phyloP scores from a whole-genome alignment of 1,140 invertebrate species.

The Drosophila watanabei region DNA sequence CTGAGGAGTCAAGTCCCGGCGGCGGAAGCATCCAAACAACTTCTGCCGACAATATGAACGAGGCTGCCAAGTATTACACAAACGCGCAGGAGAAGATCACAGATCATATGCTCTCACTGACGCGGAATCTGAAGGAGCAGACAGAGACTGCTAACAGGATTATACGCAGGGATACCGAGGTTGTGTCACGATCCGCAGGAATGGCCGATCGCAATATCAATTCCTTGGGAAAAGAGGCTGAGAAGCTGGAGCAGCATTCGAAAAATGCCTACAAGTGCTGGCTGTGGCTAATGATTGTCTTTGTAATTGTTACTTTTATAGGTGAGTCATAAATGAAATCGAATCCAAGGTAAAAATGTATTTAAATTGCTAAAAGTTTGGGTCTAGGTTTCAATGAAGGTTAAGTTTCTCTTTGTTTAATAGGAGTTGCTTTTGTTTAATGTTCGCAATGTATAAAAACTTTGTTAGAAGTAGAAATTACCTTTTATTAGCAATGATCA shows the following conservation, averaged over 20 bases:
- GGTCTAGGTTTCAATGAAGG: background rate
- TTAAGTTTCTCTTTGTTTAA: background rate
- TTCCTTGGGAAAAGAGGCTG: constrained; percentile 92
- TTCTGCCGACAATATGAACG: constrained; percentile 90
- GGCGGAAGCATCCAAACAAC: background rate
- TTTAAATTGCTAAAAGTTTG: background rate
- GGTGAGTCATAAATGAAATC: constrained; percentile 88
- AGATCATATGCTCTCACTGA: constrained; percentile 96
- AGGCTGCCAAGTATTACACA: constrained; percentile 93
- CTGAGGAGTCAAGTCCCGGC: constrained; percentile 39
- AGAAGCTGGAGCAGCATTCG: constrained; percentile 93
- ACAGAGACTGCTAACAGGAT: constrained; percentile 93
- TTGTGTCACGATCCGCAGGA: constrained; percentile 91
- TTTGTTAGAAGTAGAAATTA: background rate
- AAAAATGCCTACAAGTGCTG: constrained; percentile 96
- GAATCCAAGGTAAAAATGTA: background rate
- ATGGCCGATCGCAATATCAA: constrained; percentile 92
- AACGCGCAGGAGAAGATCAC: constrained; percentile 96
- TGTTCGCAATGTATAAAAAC: background rate
- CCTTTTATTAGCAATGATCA: background rate
- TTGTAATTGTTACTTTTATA: constrained; percentile 94
- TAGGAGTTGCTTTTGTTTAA: background rate
- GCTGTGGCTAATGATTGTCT: constrained; percentile 95
- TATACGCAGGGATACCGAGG: constrained; percentile 94
- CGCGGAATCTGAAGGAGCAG: constrained; percentile 95